Conservation (phyloP, 23 tunicate genomes). For the Botrylloides violaceus region DNA sequence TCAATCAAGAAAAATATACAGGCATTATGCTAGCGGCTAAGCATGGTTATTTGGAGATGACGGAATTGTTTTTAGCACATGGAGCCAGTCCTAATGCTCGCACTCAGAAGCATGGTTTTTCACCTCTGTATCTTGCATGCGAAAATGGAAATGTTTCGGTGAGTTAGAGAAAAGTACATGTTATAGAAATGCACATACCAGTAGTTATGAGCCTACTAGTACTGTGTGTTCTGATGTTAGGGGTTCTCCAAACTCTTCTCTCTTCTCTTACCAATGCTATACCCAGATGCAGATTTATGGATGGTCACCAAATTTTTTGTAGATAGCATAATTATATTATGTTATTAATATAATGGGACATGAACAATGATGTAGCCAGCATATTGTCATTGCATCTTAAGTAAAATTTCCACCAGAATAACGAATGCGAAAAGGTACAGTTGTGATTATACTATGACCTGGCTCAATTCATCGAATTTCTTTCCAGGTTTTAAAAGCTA, state of each 20-base stretch:
- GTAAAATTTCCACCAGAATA: background rate
- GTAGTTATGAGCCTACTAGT: no score
- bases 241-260: no score
- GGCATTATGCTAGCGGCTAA: conserved; percentile 54
- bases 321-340: no score
- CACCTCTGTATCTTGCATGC: conserved; percentile 61
- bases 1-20: conserved; percentile 33
- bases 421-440: background rate
- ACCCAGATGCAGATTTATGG: no score
- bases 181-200: no score
- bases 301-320: no score
- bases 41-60: conserved; percentile 57
- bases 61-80: conserved; percentile 36
- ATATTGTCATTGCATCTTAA: background rate
- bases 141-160: conserved; percentile 73
- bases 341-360: no score
- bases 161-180: no score
- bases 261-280: no score
- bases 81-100: conserved; percentile 31
- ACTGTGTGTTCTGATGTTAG: no score
- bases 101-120: conserved; percentile 13
- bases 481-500: conserved; percentile 36
- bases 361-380: no score
- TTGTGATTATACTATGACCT: background rate
- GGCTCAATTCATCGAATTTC: background rate